Evolutionary conservation across 2,797 vertebrate genomes (phyloP).

Genomic region (Podarcis siculus): DNA sequence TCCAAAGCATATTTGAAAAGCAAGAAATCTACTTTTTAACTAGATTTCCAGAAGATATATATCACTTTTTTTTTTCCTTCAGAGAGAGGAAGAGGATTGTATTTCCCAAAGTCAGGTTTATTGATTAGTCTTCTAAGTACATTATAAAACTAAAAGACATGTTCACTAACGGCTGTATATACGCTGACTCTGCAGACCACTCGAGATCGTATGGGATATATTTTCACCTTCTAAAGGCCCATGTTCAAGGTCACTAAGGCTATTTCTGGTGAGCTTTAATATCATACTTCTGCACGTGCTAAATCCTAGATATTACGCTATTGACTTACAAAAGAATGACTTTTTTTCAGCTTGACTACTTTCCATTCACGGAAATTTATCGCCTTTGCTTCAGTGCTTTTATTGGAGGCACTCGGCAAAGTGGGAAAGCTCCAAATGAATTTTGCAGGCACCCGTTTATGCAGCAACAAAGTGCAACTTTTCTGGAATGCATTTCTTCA

Average conservation of each 20-base stretch:
- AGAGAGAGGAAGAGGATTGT: conserved; percentile 47
- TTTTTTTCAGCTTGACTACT: conserved; percentile 65
- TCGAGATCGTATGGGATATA: conserved; percentile 47
- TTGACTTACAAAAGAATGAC: conserved; percentile 65
- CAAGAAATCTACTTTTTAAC: conserved; percentile 35
- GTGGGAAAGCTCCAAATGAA: conserved; percentile 49
- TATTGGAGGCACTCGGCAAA: conserved; percentile 50
- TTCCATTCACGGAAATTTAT: conserved; percentile 50
- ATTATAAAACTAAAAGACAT: conserved; percentile 67
- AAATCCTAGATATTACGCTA: conserved; percentile 67
- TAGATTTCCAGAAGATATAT: conserved; percentile 52
- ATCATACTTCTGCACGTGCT: conserved; percentile 48
- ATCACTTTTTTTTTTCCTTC: conserved; percentile 46
- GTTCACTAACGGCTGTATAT: conserved; percentile 53
- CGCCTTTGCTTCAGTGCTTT: conserved; percentile 45
- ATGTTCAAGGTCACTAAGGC: conserved; percentile 70
- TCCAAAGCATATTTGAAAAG: conserved; percentile 43
- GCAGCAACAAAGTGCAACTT: conserved; percentile 49
- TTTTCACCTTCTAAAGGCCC: conserved; percentile 56
- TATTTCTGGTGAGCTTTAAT: conserved; percentile 66
- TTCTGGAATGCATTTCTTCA: neutral
- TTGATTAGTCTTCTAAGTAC: conserved; percentile 68
- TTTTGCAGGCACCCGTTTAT: conserved; percentile 38
- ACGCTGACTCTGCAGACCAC: conserved; percentile 65
- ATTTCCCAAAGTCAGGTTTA: conserved; percentile 74